Base-by-base conservation (phyloP, 2,113 vertebrate species). In the Aplodontia rufa region DNA sequence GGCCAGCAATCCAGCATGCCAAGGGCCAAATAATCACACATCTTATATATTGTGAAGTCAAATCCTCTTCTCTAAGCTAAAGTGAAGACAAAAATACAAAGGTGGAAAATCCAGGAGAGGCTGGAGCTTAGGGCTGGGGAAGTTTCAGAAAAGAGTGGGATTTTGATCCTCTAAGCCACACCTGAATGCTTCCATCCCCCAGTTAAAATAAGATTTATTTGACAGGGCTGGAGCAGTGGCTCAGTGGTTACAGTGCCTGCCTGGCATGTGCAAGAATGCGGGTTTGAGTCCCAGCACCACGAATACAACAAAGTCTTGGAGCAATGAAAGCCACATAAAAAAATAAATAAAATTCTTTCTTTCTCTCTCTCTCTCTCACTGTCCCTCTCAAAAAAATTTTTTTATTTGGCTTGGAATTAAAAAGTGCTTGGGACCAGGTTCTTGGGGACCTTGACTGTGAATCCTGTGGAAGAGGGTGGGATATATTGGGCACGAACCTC, bases 331-430 rank as follows among this genome's bases (percentile, higher is more conserved):
- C n/a, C n/a, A n/a, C n/a, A n/a, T n/a, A n/a, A n/a, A n/a, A n/a
- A n/a, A n/a, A n/a, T n/a, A n/a, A n/a, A n/a, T n/a, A n/a, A n/a
- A n/a, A n/a, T n/a, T n/a, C n/a, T n/a, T n/a, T n/a, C n/a, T n/a
- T n/a, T n/a, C n/a, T n/a, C n/a, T n/a, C n/a, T n/a, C n/a, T n/a
- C n/a, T n/a, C n/a, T n/a, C n/a, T n/a, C n/a, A n/a, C n/a, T n/a
- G n/a, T n/a, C n/a, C n/a, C n/a, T n/a, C n/a, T n/a, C n/a, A n/a
- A n/a, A n/a, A n/a, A n/a, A n/a, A n/a, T n/a, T n/a, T n/a, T n/a
- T n/a, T n/a, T n/a, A n/a, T 89, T 89, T 95, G 53, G 26, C 32
- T 80, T 92, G 66, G 40, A 90, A 81, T 90, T 76, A 35, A 86
- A 80, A 81, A 84, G 22, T 30, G 20, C 22, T 71, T 35, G 47